Evolutionary conservation across 2,888 invertebrate species (phyloP).

Genomic region (Acanthopleura granulata): DNA sequence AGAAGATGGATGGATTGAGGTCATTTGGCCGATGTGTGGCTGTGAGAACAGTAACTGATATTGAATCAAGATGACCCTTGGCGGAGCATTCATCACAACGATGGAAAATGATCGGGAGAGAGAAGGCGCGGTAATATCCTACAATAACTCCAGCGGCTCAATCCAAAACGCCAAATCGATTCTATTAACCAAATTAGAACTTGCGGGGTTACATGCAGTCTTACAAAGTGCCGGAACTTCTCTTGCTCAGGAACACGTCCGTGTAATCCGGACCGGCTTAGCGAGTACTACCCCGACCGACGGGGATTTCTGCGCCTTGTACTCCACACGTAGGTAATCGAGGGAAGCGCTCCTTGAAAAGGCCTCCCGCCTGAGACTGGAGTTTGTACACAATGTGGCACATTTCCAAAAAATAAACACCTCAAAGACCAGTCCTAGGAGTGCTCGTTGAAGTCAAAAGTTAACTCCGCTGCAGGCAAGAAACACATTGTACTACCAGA

Average conservation of each 20-base stretch:
- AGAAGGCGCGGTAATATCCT: background rate
- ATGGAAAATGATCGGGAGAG: background rate
- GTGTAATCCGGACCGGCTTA: background rate
- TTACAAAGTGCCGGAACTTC: background rate
- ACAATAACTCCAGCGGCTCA: background rate
- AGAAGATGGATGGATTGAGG: background rate
- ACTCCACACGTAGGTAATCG: too few species aligned
- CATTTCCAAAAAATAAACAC: too few species aligned
- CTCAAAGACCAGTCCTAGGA: too few species aligned
- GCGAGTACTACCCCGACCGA: background rate
- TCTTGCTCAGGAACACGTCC: background rate
- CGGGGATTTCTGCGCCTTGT: too few species aligned
- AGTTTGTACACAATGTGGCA: too few species aligned
- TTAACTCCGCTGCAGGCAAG: too few species aligned
- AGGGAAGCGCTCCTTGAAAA: too few species aligned
- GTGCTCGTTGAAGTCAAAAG: too few species aligned
- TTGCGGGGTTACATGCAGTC: background rate
- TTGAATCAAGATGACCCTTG: background rate
- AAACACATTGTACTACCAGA: too few species aligned
- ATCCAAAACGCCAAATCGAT: background rate
- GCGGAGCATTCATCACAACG: background rate
- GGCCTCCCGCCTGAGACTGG: too few species aligned
- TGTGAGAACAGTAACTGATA: background rate
- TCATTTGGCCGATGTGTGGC: background rate
- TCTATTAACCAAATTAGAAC: constrained; percentile 5